A percentile compares a stretch with the other conserved stretches of the same genome.
Evolutionary conservation across 37 sponge, comb jelly and placozoan species (phyloP).

Genomic region (Chondrilla cf. caribensis): DNA sequence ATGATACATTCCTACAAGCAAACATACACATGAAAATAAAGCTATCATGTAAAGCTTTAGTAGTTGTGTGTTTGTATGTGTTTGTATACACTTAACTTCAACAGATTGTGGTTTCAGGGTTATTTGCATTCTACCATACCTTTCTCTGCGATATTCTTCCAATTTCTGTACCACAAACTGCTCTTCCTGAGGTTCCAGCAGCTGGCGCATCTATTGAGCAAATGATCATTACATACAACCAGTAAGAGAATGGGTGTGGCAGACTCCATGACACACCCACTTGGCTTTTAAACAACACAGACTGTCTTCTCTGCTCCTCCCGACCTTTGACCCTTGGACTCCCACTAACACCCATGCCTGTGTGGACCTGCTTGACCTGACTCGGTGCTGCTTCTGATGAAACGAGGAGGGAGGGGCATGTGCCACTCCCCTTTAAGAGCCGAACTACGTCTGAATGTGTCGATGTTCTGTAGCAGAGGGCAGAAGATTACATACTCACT

Average conservation of each 20-base stretch:
- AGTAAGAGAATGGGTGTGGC: too few relatives aligned
- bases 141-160: slow-evolving; percentile 38
- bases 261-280: neutral
- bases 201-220: slow-evolving; percentile 58
- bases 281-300: slow-evolving; percentile 4
- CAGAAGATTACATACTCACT: too few relatives aligned
- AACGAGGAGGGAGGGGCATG: slow-evolving; percentile 55
- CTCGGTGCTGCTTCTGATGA: slow-evolving; percentile 6
- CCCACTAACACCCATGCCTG: neutral
- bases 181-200: slow-evolving; percentile 42
- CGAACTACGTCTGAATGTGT: slow-evolving; percentile 72
- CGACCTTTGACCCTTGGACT: neutral
- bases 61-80: too few relatives aligned
- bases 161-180: slow-evolving; percentile 43
- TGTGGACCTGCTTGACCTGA: neutral
- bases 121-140: too few relatives aligned
- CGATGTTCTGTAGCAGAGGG: slow-evolving; percentile 31
- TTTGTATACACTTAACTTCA: too few relatives aligned
- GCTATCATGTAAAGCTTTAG: too few relatives aligned
- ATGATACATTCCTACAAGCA: slow-evolving; percentile 43
- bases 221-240: neutral
- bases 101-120: too few relatives aligned
- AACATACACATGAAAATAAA: neutral
- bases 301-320: slow-evolving; percentile 6
- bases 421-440: slow-evolving; percentile 73